These are phyloP conservation scores for Neolamprologus sp. DNA, from an alignment of 2,113 vertebrate species.

Conservation along the genomic window DNA sequence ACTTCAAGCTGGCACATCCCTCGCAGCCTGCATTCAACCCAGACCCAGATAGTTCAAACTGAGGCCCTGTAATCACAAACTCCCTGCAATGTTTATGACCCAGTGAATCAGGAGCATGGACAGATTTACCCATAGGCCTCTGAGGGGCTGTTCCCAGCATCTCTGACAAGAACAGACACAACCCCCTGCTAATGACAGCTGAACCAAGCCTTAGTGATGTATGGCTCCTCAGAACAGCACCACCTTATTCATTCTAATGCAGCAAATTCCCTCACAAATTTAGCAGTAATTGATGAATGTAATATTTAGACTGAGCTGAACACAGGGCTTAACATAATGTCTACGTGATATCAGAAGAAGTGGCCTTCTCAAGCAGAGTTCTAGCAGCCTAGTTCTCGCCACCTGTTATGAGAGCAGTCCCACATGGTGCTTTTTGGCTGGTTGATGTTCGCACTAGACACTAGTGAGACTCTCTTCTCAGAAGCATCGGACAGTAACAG, in stretches of 20 bases:
- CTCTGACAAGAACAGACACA: slow-evolving; percentile 60
- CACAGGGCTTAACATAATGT: background rate
- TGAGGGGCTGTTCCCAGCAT: slow-evolving; percentile 45
- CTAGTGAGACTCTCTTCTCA: slow-evolving; percentile 23
- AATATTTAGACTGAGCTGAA: background rate
- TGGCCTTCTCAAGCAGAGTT: background rate
- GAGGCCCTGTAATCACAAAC: slow-evolving; percentile 61
- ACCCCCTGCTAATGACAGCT: slow-evolving; percentile 42
- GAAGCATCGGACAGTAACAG: slow-evolving; percentile 17
- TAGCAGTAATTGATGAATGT: background rate
- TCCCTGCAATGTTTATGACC: slow-evolving; percentile 52
- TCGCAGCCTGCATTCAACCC: slow-evolving; percentile 22
- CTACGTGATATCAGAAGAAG: background rate
- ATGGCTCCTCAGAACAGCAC: slow-evolving; percentile 7
- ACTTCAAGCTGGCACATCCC: background rate
- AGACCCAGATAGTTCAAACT: slow-evolving; percentile 24
- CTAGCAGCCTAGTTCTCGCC: background rate
- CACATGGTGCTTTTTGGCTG: slow-evolving; percentile 18
- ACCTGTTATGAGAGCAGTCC: slow-evolving; percentile 33
- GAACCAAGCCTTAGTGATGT: slow-evolving; percentile 39
- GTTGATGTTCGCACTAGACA: slow-evolving; percentile 37
- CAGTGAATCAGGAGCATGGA: slow-evolving; percentile 60
- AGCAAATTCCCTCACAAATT: background rate
- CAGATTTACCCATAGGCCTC: slow-evolving; percentile 62
- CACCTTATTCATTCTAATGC: background rate